Percentiles rank a stretch among this genome's conserved stretches.
These are phyloP conservation scores for Proteles cristata DNA, from an alignment of 2,113 vertebrate genomes.

Conservation along the genomic window DNA sequence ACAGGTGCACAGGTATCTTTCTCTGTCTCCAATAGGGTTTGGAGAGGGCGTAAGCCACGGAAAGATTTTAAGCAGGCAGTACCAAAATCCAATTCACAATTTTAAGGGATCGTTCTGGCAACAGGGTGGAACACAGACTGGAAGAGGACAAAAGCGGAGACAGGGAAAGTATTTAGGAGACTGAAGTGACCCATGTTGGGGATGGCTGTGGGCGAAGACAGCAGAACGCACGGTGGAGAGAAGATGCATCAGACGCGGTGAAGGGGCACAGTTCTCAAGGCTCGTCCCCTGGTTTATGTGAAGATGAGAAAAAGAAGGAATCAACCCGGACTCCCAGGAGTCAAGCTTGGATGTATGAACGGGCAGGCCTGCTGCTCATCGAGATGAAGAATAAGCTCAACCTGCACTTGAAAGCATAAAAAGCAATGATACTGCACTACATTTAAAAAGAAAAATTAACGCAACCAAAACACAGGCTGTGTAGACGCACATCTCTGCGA, in stretches of 20 bases:
- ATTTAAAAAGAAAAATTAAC: background rate
- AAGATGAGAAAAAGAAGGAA: background rate
- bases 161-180: background rate
- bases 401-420: background rate
- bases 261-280: background rate
- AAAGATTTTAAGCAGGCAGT: background rate
- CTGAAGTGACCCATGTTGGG: background rate
- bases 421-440: background rate
- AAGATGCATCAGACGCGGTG: rapidly evolving
- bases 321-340: background rate
- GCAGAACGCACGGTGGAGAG: background rate
- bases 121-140: background rate
- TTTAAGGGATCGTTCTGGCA: background rate
- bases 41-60: background rate
- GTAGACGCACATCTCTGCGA: background rate
- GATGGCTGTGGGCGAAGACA: background rate
- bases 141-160: background rate
- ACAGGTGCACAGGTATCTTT: background rate
- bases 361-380: background rate
- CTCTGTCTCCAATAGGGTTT: background rate
- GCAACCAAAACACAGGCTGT: constrained; percentile 36
- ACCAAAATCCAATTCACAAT: background rate
- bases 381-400: background rate
- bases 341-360: background rate
- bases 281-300: rapidly evolving